Percentiles rank a stretch among this genome's conserved stretches.
Conservation (phyloP, 2,888 invertebrate species). For the Drosophila flavopinicola region DNA sequence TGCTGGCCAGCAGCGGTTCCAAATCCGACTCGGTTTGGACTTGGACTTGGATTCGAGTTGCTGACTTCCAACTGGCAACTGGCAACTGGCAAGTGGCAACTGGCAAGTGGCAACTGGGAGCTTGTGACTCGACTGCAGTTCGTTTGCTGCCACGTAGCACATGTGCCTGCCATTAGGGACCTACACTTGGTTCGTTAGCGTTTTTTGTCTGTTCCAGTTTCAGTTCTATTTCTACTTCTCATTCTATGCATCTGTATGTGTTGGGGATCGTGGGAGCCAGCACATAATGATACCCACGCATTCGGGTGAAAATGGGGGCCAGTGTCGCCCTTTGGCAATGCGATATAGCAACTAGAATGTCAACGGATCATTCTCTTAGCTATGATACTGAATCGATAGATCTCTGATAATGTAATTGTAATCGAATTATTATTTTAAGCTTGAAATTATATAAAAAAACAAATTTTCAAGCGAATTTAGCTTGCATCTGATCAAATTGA, state of each 20-base stretch:
- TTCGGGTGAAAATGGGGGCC: neutral
- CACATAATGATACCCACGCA: conserved; percentile 31
- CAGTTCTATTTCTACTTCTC: conserved; percentile 43
- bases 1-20: neutral
- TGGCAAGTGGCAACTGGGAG: conserved; percentile 2
- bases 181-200: conserved; percentile 77
- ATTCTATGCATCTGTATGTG: conserved; percentile 25
- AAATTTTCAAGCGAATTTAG: no score
- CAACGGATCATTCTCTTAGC: neutral
- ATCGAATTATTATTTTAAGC: no score
- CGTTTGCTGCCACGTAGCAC: conserved; percentile 75
- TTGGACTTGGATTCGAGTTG: conserved; percentile 27
- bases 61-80: conserved; percentile 15
- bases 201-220: conserved; percentile 53
- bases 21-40: conserved; percentile 13
- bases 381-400: neutral
- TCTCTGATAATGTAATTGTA: no score
- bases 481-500: no score
- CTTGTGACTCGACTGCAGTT: conserved; percentile 62
- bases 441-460: no score
- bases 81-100: neutral
- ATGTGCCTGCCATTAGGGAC: conserved; percentile 75
- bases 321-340: neutral
- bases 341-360: conserved; percentile 7
- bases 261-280: conserved; percentile 59